Percentiles rank a stretch among this genome's conserved stretches.
phyloP scores from a whole-genome alignment of 2,888 invertebrate species.

The Pyralis farinalis region DNA sequence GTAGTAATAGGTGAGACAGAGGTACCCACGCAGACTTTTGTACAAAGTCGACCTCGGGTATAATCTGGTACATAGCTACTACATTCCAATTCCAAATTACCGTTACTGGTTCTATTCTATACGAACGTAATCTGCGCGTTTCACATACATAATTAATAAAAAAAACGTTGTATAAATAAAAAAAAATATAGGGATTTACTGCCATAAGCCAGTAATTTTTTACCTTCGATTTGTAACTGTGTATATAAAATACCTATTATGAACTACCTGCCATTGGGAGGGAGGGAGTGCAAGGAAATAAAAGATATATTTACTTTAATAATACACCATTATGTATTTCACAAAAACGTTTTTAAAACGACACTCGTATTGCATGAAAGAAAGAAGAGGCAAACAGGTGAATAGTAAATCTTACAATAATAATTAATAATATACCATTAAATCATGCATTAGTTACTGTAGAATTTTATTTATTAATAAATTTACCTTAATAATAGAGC shows the following conservation, averaged over 20 bases:
- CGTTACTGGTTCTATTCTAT: no score
- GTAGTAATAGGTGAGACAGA: no score
- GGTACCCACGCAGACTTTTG: no score
- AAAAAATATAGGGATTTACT: no score
- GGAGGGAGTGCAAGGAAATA: slow-evolving; percentile 17
- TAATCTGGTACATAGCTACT: no score
- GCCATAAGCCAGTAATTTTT: no score
- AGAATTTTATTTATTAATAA: slow-evolving; percentile 32
- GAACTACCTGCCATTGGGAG: background rate
- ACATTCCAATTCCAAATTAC: no score
- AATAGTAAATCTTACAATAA: slow-evolving; percentile 55
- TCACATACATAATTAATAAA: no score
- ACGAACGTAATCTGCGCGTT: no score
- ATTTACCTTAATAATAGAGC: slow-evolving; percentile 28
- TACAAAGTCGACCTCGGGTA: no score
- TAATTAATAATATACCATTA: slow-evolving; percentile 43
- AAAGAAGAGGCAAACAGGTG: slow-evolving; percentile 70
- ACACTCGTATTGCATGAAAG: slow-evolving; percentile 76
- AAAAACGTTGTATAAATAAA: no score
- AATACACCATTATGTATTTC: slow-evolving; percentile 70
- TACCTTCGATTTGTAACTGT: background rate
- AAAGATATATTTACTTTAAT: slow-evolving; percentile 46
- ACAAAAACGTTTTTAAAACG: slow-evolving; percentile 77
- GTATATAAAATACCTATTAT: no score
- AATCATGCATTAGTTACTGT: slow-evolving; percentile 49